Evolutionary conservation across 2,888 invertebrate species (phyloP).

Genomic region (Sylvicola cinctus): DNA sequence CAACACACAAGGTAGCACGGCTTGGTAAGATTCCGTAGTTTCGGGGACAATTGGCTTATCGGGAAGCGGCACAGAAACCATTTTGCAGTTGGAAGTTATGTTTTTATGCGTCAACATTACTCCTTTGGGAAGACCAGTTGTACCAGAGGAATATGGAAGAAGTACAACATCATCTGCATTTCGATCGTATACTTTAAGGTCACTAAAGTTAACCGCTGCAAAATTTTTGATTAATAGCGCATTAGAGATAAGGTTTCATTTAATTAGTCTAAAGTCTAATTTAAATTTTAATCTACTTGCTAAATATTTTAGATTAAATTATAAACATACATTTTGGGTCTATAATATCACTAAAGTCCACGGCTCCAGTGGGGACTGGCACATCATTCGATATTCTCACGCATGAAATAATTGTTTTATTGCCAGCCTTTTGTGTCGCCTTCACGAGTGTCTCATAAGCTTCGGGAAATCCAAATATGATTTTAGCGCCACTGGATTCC

Average conservation of each 20-base stretch:
- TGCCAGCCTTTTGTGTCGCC: constrained; percentile 26
- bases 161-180: constrained; percentile 37
- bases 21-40: constrained; percentile 29
- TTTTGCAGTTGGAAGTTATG: constrained; percentile 19
- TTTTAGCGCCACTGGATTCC: constrained; percentile 37
- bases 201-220: constrained; percentile 26
- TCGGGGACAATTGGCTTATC: constrained; percentile 8
- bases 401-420: constrained; percentile 29
- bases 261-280: no score
- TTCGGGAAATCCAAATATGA: constrained; percentile 36
- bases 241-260: no score
- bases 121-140: constrained; percentile 65
- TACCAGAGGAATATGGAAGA: constrained; percentile 63
- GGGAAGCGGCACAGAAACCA: constrained; percentile 13
- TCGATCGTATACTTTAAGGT: constrained; percentile 26
- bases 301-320: no score
- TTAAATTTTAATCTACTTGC: no score
- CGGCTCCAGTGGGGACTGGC: constrained; percentile 30
- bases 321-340: constrained; percentile 21
- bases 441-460: constrained; percentile 28
- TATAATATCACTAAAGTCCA: constrained; percentile 38
- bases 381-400: constrained; percentile 27
- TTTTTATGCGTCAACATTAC: constrained; percentile 40
- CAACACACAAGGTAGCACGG: constrained; percentile 43
- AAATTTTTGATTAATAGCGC: no score